Percentiles rank a stretch among this genome's conserved stretches.
Conservation (phyloP, 2,113 vertebrate species). For the Pterophyllum scalare region DNA sequence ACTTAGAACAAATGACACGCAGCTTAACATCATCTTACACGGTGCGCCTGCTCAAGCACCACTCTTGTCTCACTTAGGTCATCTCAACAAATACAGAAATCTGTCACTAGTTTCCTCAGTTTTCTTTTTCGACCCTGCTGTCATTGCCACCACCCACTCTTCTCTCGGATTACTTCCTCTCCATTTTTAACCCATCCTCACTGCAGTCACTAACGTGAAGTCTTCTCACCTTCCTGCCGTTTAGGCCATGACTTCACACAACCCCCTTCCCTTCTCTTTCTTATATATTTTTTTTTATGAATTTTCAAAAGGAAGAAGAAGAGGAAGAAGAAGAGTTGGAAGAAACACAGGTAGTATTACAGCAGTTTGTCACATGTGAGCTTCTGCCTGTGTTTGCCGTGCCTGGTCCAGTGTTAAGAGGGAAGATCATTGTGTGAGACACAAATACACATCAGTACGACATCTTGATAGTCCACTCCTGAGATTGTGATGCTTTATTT, state of each 20-base stretch:
- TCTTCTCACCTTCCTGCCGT: conserved; percentile 7
- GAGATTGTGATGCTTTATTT: background rate
- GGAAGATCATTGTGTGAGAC: background rate
- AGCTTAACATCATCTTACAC: background rate
- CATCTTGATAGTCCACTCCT: background rate
- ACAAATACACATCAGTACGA: background rate
- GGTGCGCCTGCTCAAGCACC: conserved; percentile 21
- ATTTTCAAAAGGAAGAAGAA: conserved; percentile 53
- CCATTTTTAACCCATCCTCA: conserved; percentile 43
- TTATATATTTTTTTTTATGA: conserved; percentile 8
- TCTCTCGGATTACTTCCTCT: conserved; percentile 20
- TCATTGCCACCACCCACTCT: background rate
- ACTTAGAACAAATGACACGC: background rate
- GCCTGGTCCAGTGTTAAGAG: background rate
- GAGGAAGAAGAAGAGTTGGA: conserved; percentile 60
- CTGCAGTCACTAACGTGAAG: conserved; percentile 34
- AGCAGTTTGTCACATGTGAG: background rate
- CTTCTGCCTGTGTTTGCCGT: conserved; percentile 20
- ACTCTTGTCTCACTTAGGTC: conserved; percentile 5
- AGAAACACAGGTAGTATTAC: conserved; percentile 59
- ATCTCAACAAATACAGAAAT: background rate
- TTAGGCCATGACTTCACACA: conserved; percentile 18
- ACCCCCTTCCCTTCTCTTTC: background rate
- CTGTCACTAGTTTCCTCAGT: background rate
- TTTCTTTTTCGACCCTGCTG: background rate